Evolutionary conservation across 2,113 vertebrate genomes (phyloP).

Genomic region (mouse (Mus musculus)): GRCm39 chr9:64276001-64276500

Average conservation of each 20-base stretch:
- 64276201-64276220: neutral
- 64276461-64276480: neutral
- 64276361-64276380: neutral
- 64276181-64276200: neutral
- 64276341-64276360: neutral
- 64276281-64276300: neutral
- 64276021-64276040: neutral
- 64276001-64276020: neutral
- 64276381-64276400: neutral
- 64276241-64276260: neutral
- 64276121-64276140: neutral
- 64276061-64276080: neutral
- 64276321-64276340: neutral
- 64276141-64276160: neutral
- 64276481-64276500: neutral
- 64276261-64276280: neutral
- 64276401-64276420: neutral
- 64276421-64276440: neutral
- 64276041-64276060: neutral
- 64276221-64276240: neutral
- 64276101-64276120: neutral
- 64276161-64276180: neutral
- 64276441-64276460: neutral
- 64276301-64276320: neutral
- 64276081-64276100: rapidly evolving